Base-by-base conservation (phyloP, 2,113 vertebrate species). In the Rallus limicola region DNA sequence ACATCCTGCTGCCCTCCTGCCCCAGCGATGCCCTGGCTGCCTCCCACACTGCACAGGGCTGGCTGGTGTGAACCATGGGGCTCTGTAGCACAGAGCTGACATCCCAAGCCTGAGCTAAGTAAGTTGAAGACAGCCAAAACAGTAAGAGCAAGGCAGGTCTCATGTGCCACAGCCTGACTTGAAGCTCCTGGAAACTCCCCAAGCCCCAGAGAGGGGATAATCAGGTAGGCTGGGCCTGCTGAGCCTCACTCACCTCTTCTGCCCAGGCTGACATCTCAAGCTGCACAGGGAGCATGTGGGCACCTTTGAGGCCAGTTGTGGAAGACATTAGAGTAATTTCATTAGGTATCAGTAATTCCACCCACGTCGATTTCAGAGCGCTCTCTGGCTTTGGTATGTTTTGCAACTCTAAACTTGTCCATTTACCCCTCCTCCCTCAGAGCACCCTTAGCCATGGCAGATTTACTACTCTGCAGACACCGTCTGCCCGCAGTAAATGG, bases 231-330 rank as follows among this genome's bases (percentile, higher is more conserved):
- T 6, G 8, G 76, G 48, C 18, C 42, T 31, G 25, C 33, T 29
- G 58, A 60, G 46, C 25, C 26, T 69, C 53, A 3, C 10, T 29
- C 21, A 3, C 29, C 38, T 18, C 1, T 21, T 63, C 59, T 55
- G 31, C 29, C 40, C 10, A 13, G 25, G 31, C 36, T 13, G 23
- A 33, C 31, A 25, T 19, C 68, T 40, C 69, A 44, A 25, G 13
- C 52, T 46, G 56, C 15, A 34, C 0, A 0, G 20, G 34, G 19
- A 65, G 40, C 0, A 0, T 1, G 13, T 12, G 4, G 1, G 5
- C 0, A 2, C 20, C 62, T 77, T 38, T 4, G 8, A n/a, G n/a
- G 42, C 24, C 31, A 5, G 29, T 40, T 90, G 23, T 19, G 20
- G 23, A 83, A 86, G 68, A 34, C 12, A 16, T 15, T 5, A 60